Base-by-base conservation (phyloP, 2,113 vertebrate species). In the Rhadina sibilatrix region DNA sequence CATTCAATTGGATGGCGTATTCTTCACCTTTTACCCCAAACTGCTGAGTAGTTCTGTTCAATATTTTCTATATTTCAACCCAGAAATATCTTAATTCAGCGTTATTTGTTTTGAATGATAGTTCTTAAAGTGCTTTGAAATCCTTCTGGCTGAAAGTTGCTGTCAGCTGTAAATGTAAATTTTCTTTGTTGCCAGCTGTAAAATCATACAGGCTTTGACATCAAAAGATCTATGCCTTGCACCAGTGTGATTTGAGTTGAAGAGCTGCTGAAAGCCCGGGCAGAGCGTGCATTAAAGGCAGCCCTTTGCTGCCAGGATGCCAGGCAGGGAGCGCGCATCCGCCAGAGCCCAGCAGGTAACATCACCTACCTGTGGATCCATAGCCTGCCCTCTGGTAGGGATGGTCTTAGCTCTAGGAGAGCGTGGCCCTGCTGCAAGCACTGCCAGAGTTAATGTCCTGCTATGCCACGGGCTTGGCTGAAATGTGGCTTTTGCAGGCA, bases 151-250 rank as follows among this genome's bases (percentile, higher is more conserved):
- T 92, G 69, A 37, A 94, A 84, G 80, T 68, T 84, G 88, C 90
- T 90, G 82, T 97, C 88, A 93, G 15, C 64, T 86, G 61, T n/a
- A 89, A 94, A 89, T 87, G 88, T 94, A 86, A 75, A 78, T 94
- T 83, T 86, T 71, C 88, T 90, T 96, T 93, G 79, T 96, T 94
- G 93, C 92, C 89, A 76, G 83, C 89, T 93, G 91, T 92, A 92
- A 81, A 96, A 90, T 89, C 60, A 35, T 30, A 57, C 18, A 42
- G 60, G 40, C 31, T 78, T 83, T 96, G 90, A 81, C 90, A 95
- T 83, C 64, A 71, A 78, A 94, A 94, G 76, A 94, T 92, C 69
- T 52, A 3, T 93, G 57, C 79, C 63, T 79, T 60, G 52, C 86
- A 42, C 81, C 72, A 16, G 31, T 31, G 22, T 19, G 76, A 27